phyloP scores from a whole-genome alignment of 2,113 vertebrate genomes.

The Pristiophorus japonicus region DNA sequence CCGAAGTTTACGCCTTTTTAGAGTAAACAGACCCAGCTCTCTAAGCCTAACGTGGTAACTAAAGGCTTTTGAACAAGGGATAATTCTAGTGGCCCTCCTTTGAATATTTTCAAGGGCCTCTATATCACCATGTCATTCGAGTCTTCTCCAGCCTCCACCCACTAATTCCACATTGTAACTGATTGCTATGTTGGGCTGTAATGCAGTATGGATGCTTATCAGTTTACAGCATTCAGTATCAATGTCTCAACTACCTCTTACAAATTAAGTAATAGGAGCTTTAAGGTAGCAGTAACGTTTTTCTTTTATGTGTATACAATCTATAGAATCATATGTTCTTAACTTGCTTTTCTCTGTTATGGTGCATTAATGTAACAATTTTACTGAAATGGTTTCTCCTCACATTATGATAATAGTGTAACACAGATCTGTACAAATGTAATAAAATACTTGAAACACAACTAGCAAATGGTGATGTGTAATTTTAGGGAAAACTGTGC shows the following conservation, averaged over 20 bases:
- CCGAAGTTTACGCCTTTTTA: neutral
- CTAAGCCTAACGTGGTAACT: neutral
- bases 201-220: neutral
- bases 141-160: neutral
- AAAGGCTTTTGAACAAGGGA: neutral
- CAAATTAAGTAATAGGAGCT: neutral
- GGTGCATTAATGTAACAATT: neutral
- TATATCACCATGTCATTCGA: neutral
- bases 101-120: neutral
- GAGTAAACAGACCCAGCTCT: neutral
- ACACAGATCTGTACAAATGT: neutral
- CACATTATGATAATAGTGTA: neutral
- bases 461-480: neutral
- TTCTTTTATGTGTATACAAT: neutral
- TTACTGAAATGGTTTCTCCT: neutral
- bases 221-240: neutral
- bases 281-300: neutral
- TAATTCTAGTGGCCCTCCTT: neutral
- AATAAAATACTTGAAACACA: conserved; percentile 4
- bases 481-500: too few relatives aligned
- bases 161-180: neutral
- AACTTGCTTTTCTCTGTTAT: neutral
- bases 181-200: neutral
- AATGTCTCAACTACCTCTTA: neutral
- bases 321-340: neutral